phyloP scores from a whole-genome alignment of 2,113 vertebrate genomes.

The Cavia porcellus region DNA sequence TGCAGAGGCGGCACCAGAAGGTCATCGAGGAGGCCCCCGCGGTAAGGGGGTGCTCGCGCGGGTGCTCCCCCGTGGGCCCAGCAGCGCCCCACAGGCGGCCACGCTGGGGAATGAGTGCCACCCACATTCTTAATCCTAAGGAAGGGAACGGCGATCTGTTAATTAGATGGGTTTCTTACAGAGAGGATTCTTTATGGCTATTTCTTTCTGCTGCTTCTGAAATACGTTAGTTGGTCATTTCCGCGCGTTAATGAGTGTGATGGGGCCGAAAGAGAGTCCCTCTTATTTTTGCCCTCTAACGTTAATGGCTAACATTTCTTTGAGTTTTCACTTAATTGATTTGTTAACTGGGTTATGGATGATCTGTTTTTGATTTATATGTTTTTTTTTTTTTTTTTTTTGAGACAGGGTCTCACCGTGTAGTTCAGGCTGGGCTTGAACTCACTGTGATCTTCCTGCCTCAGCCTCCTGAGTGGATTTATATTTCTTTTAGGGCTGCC shows the following conservation, averaged over 20 bases:
- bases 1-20: slow-evolving; percentile 98
- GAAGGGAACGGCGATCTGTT: neutral
- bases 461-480: neutral
- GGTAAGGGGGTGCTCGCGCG: slow-evolving; percentile 86
- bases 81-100: no score
- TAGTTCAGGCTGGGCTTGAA: no score
- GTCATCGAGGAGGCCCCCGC: slow-evolving; percentile 99
- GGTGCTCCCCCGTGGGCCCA: no score
- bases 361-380: neutral
- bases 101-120: neutral
- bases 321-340: neutral
- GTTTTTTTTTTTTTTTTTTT: neutral
- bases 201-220: slow-evolving; percentile 31
- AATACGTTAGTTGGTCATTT: neutral
- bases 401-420: no score
- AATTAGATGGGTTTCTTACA: slow-evolving; percentile 4
- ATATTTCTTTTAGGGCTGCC: neutral
- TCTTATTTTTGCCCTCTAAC: neutral
- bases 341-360: neutral
- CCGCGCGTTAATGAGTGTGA: neutral
- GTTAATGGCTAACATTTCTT: neutral
- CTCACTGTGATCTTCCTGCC: no score
- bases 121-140: neutral
- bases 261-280: neutral
- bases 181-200: neutral